These are phyloP conservation scores for Meriones psammophilus DNA, from an alignment of 2,797 vertebrate species.

Conservation along the genomic window DNA sequence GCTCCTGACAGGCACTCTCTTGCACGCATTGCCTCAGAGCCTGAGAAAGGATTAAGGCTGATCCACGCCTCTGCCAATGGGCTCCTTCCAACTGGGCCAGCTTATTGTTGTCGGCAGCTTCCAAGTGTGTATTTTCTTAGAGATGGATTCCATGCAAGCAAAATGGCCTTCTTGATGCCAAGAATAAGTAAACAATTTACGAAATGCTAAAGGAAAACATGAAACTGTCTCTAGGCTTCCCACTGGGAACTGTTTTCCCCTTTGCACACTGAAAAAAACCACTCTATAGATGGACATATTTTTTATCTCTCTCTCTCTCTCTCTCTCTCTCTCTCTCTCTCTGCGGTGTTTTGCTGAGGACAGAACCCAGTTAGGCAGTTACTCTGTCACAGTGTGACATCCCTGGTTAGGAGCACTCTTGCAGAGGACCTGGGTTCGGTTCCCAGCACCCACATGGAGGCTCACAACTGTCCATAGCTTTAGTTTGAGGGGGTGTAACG, in stretches of 20 bases:
- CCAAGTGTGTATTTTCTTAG: conserved; percentile 72
- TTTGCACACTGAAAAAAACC: conserved; percentile 39
- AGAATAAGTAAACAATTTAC: conserved; percentile 72
- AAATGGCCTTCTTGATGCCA: conserved; percentile 68
- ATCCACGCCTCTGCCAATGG: conserved; percentile 48
- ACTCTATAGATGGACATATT: not conserved
- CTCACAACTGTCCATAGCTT: not conserved
- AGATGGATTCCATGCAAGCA: conserved; percentile 54
- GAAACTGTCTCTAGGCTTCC: conserved; percentile 52
- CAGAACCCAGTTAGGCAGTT: not conserved
- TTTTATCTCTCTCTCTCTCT: not conserved
- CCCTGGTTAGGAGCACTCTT: not conserved
- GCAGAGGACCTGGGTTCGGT: not conserved
- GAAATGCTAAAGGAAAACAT: conserved; percentile 60
- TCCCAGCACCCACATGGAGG: too few species aligned
- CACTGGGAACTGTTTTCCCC: not conserved
- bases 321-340: not conserved
- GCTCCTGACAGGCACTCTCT: conserved; percentile 20
- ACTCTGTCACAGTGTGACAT: not conserved
- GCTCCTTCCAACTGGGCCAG: conserved; percentile 58
- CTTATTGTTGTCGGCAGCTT: conserved; percentile 63
- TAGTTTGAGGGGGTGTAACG: not conserved
- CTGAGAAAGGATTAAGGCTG: conserved; percentile 68
- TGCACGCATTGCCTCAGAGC: conserved; percentile 48
- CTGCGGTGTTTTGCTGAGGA: not conserved